Evolutionary conservation across 2,113 vertebrate genomes (phyloP), one percentile per base, ranked within the genome.

Genomic region (Daboia siamensis): DNA sequence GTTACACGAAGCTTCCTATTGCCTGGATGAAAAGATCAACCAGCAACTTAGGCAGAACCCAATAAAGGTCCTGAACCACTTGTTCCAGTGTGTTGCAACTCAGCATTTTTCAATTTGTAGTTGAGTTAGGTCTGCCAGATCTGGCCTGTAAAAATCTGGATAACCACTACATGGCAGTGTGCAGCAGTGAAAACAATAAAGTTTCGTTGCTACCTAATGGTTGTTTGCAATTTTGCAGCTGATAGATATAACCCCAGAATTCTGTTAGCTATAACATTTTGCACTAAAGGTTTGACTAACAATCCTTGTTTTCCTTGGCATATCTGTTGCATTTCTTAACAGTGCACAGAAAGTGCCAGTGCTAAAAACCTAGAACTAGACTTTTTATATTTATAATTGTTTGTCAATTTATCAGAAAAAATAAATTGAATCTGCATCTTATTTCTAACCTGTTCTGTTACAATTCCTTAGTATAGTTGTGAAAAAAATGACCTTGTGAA

Each of bases 401-500:
- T 46, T 69, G 23, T 11, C 8, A 80, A 80, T 80, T 74, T 39
- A 33, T 2, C 48, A 51, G 48, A 51, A 51, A 51, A 51, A 51
- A 51, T 51, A 51, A 51, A 51, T 51, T 51, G 48, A 51, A 51
- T 51, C 48, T 51, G 48, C 29, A 69, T 21, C 7, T 80, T 39
- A 39, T 80, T 80, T 74, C 17, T 44, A 80, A 21, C 17, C 17
- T 39, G 3, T 44, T 39, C 17, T 8, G 44, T 80, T 89, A 91
- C 33, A 90, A 0, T 1, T 64, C 92, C 29, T 0, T 90, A 87
- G 84, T 93, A 54, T 46, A 33, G 69, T 0, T 0, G 20, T 59
- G 86, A 87, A 33, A 92, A 90, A 48, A 46, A 23, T 93, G 94
- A 94, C 91, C 92, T 94, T 90, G 61, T 86, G 48, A 80, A 80